Conservation (phyloP, 2,113 vertebrate genomes). For the Oncorhynchus mykiss region DNA sequence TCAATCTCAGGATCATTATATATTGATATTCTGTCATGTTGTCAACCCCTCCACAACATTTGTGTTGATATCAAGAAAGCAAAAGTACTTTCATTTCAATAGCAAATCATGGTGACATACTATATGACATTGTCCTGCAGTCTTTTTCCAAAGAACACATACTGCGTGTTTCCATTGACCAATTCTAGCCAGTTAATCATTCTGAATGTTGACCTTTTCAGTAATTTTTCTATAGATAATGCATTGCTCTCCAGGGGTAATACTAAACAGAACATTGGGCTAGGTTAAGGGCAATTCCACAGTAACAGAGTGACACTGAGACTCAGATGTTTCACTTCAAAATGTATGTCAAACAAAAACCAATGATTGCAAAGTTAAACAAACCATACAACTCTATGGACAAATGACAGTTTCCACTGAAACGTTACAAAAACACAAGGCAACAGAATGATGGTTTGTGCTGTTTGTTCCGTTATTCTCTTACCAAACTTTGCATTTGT, state of each 20-base stretch:
- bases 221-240: constrained; percentile 8
- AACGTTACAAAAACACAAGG: no score
- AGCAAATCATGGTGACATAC: no score
- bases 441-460: no score
- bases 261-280: background rate
- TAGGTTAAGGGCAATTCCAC: background rate
- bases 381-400: no score
- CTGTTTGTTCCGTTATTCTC: no score
- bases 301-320: background rate
- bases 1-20: no score
- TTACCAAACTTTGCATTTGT: no score
- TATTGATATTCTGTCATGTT: background rate
- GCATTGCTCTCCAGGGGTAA: constrained; percentile 3
- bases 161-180: background rate
- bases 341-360: no score
- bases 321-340: background rate
- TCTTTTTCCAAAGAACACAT: background rate
- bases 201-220: background rate
- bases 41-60: background rate
- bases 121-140: background rate
- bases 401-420: no score
- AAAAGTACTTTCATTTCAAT: background rate
- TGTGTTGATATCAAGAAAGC: background rate
- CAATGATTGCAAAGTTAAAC: background rate
- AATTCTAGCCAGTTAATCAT: constrained; percentile 16